Base-by-base conservation (phyloP, 2,797 vertebrate genomes). In the Mus spretus region DNA sequence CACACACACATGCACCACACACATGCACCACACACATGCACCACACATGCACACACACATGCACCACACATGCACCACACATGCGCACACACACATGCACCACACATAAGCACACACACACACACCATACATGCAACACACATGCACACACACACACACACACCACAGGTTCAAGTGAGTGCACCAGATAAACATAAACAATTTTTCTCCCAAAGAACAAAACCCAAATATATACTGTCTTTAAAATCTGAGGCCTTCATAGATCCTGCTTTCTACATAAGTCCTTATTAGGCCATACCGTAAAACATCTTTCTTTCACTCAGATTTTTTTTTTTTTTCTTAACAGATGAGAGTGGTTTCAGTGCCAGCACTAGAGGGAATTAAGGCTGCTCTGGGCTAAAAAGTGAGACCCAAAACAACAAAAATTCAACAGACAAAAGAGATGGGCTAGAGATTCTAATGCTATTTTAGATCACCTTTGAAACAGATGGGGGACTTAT, bases 241-340 rank as follows among this genome's bases (percentile, higher is more conserved):
- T 75, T 70, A 11, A 9, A 63, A 47, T 90, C n/a, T 90, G 37
- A 79, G 85, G 47, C 20, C 44, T 94, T 87, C 20, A 63, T 82
- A 92, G 65, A 67, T 74, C 47, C 75, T 93, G n/a, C 34, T 72
- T 2, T 88, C 17, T 89, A 77, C 9, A 63, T 24, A 85, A 82
- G 55, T 80, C 26, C 77, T 20, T 72, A 20, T 78, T 65, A 77
- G 63, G 34, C 14, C 50, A 90, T 59, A 70, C 15, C 47, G 82
- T 88, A 82, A 72, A 87, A 85, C 4, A 65, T 75, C 61, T 83
- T 67, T 59, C 67, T 80, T 92, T 79, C 19, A 61, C 63, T 80
- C 10, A 81, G 34, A 65, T 57, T 86, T 93, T 65, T 44, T 44
- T 44, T 50, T 47, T 70, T 37, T 55, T 24, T 28, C 50, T 53